phyloP scores from a whole-genome alignment of 2,888 invertebrate species.

The Pheosia tremula region DNA sequence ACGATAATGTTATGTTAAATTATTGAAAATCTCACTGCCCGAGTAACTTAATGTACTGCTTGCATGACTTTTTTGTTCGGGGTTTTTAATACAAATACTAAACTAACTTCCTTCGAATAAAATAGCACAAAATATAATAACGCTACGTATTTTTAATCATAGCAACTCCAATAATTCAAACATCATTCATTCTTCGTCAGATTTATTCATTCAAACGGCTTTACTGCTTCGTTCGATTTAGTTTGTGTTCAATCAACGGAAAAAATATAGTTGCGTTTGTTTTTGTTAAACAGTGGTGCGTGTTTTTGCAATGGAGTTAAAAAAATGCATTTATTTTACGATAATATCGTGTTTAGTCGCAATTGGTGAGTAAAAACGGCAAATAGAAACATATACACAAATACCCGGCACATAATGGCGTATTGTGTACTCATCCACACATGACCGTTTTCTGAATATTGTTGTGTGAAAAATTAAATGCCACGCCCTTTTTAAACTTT shows the following conservation, averaged over 20 bases:
- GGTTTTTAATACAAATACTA: no score
- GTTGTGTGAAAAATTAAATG: slow-evolving; percentile 7
- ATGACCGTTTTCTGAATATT: not conserved
- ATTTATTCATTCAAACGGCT: slow-evolving; percentile 27
- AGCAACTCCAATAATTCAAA: not conserved
- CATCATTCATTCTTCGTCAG: not conserved
- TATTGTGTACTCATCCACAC: slow-evolving; percentile 7
- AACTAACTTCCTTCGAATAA: no score
- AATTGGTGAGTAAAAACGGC: slow-evolving; percentile 55
- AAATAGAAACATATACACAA: not conserved
- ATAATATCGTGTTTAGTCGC: slow-evolving; percentile 48
- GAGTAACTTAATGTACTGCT: no score
- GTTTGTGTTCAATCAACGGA: slow-evolving; percentile 29
- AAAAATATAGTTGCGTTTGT: slow-evolving; percentile 16
- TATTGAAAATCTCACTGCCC: no score
- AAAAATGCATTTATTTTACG: slow-evolving; percentile 48
- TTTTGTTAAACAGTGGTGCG: slow-evolving; percentile 18
- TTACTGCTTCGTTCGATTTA: slow-evolving; percentile 1
- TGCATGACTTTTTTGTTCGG: no score
- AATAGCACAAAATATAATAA: no score
- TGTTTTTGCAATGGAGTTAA: slow-evolving; percentile 52
- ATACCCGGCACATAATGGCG: slow-evolving; percentile 11
- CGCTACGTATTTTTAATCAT: not conserved
- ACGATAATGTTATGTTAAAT: no score
- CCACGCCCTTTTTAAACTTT: slow-evolving; percentile 22